Evolutionary conservation across 1,140 invertebrate genomes (phyloP), one percentile per base, ranked within the genome.

Genomic region (Anadara kagoshimensis): DNA sequence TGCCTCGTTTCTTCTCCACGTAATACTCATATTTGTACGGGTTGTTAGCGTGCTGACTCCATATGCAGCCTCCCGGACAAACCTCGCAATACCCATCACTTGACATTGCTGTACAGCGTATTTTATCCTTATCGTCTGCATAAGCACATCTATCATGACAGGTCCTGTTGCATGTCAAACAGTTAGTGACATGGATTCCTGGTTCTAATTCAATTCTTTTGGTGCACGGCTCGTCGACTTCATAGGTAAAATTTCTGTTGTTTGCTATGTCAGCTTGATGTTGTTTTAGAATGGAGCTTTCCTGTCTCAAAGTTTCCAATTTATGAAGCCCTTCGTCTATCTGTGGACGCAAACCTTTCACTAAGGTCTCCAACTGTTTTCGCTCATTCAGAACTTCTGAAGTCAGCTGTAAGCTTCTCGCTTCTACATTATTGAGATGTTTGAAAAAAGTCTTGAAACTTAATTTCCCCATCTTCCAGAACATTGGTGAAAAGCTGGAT

Each of bases 131-230:
- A 49, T 73, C 56, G 18, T 58, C 44, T 11, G 44, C 0, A 5
- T 56, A 26, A 7, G 0, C 2, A 67, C 79, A 81, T 0, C 54
- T 20, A 56, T 45, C 16, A 54, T 81, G 79, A 66, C 79, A 81
- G 0, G 77, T 78, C 0, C 24, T 43, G 47, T 81, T 70, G 43
- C 79, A 81, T 47, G 16, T n/a, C 0, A 51, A 16, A 53, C 79
- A 81, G 49, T 79, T 77, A 44, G 79, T 81, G 7, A 75, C 69
- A 61, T 66, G 68, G 29, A 64, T 20, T 8, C 74, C 74, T 7
- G 57, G 16, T 14, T 36, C 12, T 29, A 77, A 29, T 12, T 22
- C 16, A 26, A 62, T 20, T 22, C 63, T 10, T 47, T 14, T 45
- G 29, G 51, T 45, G 3, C 54, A 29, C 1, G 51, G 51, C 63